Evolutionary conservation across 2,797 vertebrate genomes (phyloP), one percentile per base, ranked within the genome.

Genomic region (Chlorospingus flavigularis): DNA sequence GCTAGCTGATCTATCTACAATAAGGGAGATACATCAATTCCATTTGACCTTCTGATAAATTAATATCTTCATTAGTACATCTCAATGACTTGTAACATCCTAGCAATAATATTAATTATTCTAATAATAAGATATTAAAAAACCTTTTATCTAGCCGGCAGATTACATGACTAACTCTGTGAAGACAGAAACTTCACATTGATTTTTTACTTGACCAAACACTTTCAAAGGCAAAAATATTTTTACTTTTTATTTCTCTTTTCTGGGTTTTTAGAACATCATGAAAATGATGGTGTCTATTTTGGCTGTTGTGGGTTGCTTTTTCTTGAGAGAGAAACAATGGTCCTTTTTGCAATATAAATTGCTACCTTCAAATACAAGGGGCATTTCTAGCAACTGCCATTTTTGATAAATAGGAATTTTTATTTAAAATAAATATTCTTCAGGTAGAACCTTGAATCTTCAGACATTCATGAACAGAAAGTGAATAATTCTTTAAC

Each of bases 1-100:
- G 14, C 18, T 43, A 26, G 9, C 6, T 74, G 33, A 39, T 35
- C 20, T 74, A 25, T 42, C 26, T 47, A 19, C 33, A 67, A 50
- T 13, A 80, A 54, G 43, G 58, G 48, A 48, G 6, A 13, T 24
- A 4, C 31, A 61, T 45, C 6, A 26, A 33, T 47, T 47, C 13
- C 14, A 16, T 54, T n/a, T 76, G 10, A 6, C 77, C 28, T 68
- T 81, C 16, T 40, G 25, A 19, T 33, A 72, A 50, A 60, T 31
- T 17, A 60, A 43, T 51, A 13, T 0, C 2, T 75, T 66, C 2
- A 30, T 43, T 48, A 19, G 6, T 40, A 53, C 6, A 1, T 35
- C 8, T 70, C 26, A 60, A 30, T 60, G 48, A 42, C 21, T 53
- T 58, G 8, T 18, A 43, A 26, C 4, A 51, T 26, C 28, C 30